These are phyloP conservation scores for Daktulosphaira vitifoliae DNA, from an alignment of 1,140 invertebrate genomes.

Conservation along the genomic window DNA sequence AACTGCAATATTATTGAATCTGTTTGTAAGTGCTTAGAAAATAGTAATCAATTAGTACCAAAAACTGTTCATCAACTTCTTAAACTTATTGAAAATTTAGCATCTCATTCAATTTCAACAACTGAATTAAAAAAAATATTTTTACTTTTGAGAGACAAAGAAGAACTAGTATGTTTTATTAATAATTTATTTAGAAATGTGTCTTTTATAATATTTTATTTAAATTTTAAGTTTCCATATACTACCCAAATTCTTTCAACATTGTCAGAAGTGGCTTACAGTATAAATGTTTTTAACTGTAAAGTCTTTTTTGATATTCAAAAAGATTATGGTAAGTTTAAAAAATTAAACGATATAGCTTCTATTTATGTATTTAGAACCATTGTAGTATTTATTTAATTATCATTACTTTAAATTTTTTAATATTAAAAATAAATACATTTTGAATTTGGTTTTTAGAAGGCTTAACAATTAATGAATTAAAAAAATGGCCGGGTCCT, in stretches of 20 bases:
- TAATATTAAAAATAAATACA: too few species aligned
- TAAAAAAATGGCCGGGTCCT: constrained; percentile 50
- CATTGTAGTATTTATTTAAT: too few species aligned
- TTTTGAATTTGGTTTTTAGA: constrained; percentile 41
- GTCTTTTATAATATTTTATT: constrained; percentile 30
- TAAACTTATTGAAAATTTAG: constrained; percentile 50
- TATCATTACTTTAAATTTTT: too few species aligned
- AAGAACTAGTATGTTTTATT: constrained; percentile 38
- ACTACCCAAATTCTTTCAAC: constrained; percentile 44
- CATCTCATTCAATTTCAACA: constrained; percentile 50
- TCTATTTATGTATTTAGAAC: too few species aligned
- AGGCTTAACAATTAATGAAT: constrained; percentile 49
- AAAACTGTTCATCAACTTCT: constrained; percentile 48
- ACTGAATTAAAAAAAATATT: constrained; percentile 51
- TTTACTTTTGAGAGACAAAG: constrained; percentile 43
- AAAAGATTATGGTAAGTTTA: constrained; percentile 40
- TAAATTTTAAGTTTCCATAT: constrained; percentile 44
- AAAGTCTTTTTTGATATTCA: constrained; percentile 50
- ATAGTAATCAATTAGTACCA: constrained; percentile 34
- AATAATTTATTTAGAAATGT: constrained; percentile 1
- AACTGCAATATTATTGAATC: constrained; percentile 44
- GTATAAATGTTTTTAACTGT: constrained; percentile 44
- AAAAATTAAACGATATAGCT: too few species aligned
- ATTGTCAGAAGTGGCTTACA: constrained; percentile 46
- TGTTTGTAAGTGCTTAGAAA: constrained; percentile 41